Conservation (phyloP, 1,140 invertebrate genomes). For the Drosophila malerkotliana region DNA sequence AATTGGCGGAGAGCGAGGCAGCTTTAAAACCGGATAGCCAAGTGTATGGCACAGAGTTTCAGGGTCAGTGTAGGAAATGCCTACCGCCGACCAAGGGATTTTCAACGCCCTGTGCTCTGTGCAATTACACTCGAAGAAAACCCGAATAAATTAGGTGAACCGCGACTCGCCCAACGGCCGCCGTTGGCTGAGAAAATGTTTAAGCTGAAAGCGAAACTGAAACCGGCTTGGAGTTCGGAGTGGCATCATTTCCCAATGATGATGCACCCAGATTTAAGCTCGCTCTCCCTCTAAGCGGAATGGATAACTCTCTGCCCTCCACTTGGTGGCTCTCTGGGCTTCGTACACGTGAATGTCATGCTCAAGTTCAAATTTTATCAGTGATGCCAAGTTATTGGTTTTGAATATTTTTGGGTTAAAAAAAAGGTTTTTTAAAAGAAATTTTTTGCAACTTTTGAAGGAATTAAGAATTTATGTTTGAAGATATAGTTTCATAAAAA, state of each 20-base stretch:
- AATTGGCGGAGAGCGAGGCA: slow-evolving; percentile 58
- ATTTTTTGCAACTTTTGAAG: no score
- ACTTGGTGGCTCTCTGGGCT: not conserved
- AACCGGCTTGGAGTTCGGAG: slow-evolving; percentile 67
- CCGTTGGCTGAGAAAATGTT: slow-evolving; percentile 38
- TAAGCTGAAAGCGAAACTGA: slow-evolving; percentile 46
- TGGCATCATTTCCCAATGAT: slow-evolving; percentile 65
- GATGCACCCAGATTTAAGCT: slow-evolving; percentile 48
- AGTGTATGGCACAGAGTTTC: slow-evolving; percentile 60
- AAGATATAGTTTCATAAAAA: no score
- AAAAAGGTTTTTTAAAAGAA: not conserved
- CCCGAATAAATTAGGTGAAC: slow-evolving; percentile 18
- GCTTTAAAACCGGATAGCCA: slow-evolving; percentile 36
- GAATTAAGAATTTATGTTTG: no score
- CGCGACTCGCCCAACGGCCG: not conserved
- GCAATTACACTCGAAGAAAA: slow-evolving; percentile 49
- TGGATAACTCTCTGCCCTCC: not conserved
- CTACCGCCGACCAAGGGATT: slow-evolving; percentile 23
- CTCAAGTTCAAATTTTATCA: slow-evolving; percentile 56
- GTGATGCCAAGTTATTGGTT: slow-evolving; percentile 6
- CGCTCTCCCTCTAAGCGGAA: slow-evolving; percentile 2
- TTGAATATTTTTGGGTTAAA: not conserved
- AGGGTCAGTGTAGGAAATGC: slow-evolving; percentile 56
- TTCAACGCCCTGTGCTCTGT: slow-evolving; percentile 29
- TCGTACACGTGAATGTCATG: slow-evolving; percentile 66